Evolutionary conservation across 2,113 vertebrate genomes (phyloP), one percentile per base, ranked within the genome.

Genomic region (Syngnathoides biaculeatus): DNA sequence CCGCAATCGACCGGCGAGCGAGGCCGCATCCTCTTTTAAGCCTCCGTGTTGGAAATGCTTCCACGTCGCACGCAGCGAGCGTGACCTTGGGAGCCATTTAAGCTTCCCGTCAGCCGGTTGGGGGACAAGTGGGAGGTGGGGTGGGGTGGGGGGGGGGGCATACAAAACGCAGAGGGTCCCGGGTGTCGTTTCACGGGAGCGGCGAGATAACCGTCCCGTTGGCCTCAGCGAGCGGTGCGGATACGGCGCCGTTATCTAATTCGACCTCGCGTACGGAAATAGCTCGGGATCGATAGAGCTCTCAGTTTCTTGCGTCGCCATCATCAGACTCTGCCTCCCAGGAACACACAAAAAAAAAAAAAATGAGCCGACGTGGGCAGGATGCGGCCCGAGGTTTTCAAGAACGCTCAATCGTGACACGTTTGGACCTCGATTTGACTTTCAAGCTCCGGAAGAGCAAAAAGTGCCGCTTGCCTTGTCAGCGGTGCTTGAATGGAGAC

Each of bases 251-350:
- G 86, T 73, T 90, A 89, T 83, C 84, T 88, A 84, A 84, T 75
- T 82, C 67, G n/a, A 82, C 77, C 82, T 73, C 35, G 74, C 78
- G 84, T 89, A 84, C 75, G 84, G 87, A 92, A 92, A 92, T 91
- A 92, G 90, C 82, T 64, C 30, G 0, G 68, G 80, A 91, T 93
- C 87, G 65, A 93, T 92, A 82, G 68, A 71, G 87, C 77, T 74
- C 89, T 89, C 60, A 72, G 87, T 91, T 90, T 92, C 90, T 80
- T 78, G 78, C 74, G 81, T 89, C 72, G 85, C 88, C 89, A 87
- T 88, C 80, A 87, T 88, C 80, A 84, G 79, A 56, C 73, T 75
- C 79, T 47, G 10, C 74, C 73, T 68, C 14, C 27, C n/a, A n/a
- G 42, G 53, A 55, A 65, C 64, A 68, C 43, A 73, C 55, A 52